Base-by-base conservation (phyloP, 2,888 invertebrate genomes). In the Leucophora obtusa region DNA sequence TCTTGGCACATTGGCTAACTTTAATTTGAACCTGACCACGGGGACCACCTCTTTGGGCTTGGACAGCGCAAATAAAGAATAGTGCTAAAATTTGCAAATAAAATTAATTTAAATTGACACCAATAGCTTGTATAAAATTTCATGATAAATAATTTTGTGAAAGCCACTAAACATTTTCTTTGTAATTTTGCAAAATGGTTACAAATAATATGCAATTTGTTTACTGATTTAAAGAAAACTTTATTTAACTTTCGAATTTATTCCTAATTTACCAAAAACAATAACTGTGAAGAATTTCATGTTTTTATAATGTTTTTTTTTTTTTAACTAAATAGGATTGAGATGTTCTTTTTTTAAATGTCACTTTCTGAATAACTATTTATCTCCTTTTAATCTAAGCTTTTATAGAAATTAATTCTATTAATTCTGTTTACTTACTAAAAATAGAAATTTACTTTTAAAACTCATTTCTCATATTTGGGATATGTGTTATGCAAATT, bases 281-380 rank as follows among this genome's bases (percentile, higher is more conserved):
- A 71, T 53, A 18, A 50, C 21, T 18, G 62, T 33, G 7, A 62
- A 17, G 15, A 71, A 62, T 71, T 71, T 71, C 71, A 71, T 71
- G 43, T 71, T 62, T 58, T 33, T n/a, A 5, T 15, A 47, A 56
- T n/a, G n/a, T n/a, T n/a, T n/a, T 56, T 24, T 8, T 54, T n/a
- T 54, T 24, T 1, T 10, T 35, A 35, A 10, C 28, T 47, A 47
- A n/a, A 47, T 6, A 8, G 35, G 5, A 35, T 15, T 50, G 7
- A 28, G 50, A n/a, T 63, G 47, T 51, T 63, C 3, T 17, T 7
- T 7, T 28, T 17, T 51, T 14, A 17, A 50, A 17, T 33, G 11
- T 17, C 33, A 17, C 2, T 35, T 51, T 28, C 3, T 33, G 15
- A 33, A 35, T 63, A 28, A 51, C 21, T 33, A 24, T 4, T 5